Evolutionary conservation across 2,113 vertebrate species (phyloP).

Genomic region (Willisornis vidua): DNA sequence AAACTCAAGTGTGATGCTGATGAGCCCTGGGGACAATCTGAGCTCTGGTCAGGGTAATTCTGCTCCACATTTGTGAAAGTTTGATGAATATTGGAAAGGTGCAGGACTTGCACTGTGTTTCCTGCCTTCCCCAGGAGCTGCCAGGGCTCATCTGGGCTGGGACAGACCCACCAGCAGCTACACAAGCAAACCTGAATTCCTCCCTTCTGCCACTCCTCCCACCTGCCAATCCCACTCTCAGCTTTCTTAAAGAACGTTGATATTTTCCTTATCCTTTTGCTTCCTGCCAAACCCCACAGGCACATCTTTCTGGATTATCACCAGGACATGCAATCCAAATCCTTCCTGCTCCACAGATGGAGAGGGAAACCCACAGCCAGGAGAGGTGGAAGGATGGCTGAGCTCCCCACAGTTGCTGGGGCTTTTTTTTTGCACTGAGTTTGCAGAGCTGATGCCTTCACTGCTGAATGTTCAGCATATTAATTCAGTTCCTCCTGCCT

Average conservation of each 20-base stretch:
- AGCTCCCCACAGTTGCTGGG: neutral
- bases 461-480: neutral
- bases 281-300: neutral
- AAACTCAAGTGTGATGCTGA: neutral
- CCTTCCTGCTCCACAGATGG: neutral
- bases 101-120: neutral
- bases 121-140: neutral
- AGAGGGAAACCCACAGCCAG: neutral
- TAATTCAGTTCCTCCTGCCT: neutral
- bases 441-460: neutral
- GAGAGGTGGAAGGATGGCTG: neutral
- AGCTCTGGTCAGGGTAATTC: neutral
- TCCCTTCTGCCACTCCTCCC: neutral
- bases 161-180: neutral
- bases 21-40: neutral
- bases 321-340: neutral
- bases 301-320: neutral
- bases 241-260: neutral
- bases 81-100: neutral
- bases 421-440: neutral
- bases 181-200: neutral
- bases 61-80: rapidly evolving
- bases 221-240: neutral
- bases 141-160: neutral
- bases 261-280: neutral